Conservation (phyloP, 2,888 invertebrate species). For the Drosophila buzzatii region DNA sequence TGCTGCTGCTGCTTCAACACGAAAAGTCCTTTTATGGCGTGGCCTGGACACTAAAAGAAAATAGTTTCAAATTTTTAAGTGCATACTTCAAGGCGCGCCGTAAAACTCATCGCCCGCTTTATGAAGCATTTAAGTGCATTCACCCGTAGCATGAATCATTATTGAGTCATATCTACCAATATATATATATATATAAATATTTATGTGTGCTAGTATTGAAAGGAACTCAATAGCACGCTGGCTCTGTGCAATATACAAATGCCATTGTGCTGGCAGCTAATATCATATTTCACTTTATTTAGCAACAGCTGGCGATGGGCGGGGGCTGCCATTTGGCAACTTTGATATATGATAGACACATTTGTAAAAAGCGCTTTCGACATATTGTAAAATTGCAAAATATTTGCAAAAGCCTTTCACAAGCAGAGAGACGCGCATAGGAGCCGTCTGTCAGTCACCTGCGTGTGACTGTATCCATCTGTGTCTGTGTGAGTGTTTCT, state of each 20-base stretch:
- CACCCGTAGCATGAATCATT: conserved; percentile 40
- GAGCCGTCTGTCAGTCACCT: conserved; percentile 36
- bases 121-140: conserved; percentile 43
- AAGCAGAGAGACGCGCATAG: conserved; percentile 11
- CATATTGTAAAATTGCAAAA: conserved; percentile 50
- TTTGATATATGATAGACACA: conserved; percentile 62
- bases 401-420: conserved; percentile 25
- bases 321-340: conserved; percentile 31
- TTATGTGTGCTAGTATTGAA: background rate
- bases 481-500: conserved; percentile 7
- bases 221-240: conserved; percentile 8
- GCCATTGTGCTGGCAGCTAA: conserved; percentile 28
- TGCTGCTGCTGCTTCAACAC: conserved; percentile 1
- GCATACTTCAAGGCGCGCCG: conserved; percentile 41
- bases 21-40: conserved; percentile 31
- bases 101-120: conserved; percentile 38
- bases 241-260: conserved; percentile 20
- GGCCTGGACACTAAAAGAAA: conserved; percentile 38
- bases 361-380: conserved; percentile 42
- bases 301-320: conserved; percentile 29
- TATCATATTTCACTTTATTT: conserved; percentile 59
- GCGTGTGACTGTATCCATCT: background rate
- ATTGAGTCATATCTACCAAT: conserved; percentile 16
- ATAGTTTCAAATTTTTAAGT: conserved; percentile 56
- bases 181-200: background rate